These are phyloP conservation scores for Menura novaehollandiae DNA, from an alignment of 2,113 vertebrate genomes.

Conservation along the genomic window DNA sequence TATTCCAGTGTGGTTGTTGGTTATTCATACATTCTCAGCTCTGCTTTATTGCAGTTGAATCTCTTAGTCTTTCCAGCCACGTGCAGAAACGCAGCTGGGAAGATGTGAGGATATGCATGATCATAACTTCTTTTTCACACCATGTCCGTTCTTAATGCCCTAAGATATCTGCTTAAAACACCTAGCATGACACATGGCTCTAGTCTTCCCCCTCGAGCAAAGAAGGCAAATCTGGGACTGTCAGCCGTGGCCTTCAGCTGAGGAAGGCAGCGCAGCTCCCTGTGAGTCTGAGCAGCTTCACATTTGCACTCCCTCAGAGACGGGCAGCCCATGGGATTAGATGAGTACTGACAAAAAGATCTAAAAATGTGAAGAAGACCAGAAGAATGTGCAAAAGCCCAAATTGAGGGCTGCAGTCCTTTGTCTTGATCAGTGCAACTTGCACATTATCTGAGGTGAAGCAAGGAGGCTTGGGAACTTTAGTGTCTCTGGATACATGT, in stretches of 20 bases:
- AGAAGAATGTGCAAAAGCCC: background rate
- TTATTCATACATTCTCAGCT: background rate
- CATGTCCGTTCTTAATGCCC: background rate
- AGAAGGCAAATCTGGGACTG: background rate
- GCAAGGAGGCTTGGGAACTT: background rate
- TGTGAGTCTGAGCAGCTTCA: background rate
- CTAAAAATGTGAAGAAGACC: background rate
- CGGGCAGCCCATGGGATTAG: background rate
- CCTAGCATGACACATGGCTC: background rate
- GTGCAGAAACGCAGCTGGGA: background rate
- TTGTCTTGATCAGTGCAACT: background rate
- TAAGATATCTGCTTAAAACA: background rate
- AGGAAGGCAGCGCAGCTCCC: background rate
- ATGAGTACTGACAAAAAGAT: background rate
- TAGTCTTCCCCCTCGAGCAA: background rate
- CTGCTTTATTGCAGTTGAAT: background rate
- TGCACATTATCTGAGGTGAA: background rate
- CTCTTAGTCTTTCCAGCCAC: background rate
- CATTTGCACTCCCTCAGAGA: background rate
- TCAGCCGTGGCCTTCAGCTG: fast-evolving
- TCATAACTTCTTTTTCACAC: background rate
- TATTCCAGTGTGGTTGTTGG: background rate
- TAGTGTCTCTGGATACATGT: background rate
- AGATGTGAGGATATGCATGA: background rate
- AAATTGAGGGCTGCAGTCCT: background rate